Evolutionary conservation across 1,140 invertebrate genomes (phyloP).

Genomic region (Chionoecetes opilio): DNA sequence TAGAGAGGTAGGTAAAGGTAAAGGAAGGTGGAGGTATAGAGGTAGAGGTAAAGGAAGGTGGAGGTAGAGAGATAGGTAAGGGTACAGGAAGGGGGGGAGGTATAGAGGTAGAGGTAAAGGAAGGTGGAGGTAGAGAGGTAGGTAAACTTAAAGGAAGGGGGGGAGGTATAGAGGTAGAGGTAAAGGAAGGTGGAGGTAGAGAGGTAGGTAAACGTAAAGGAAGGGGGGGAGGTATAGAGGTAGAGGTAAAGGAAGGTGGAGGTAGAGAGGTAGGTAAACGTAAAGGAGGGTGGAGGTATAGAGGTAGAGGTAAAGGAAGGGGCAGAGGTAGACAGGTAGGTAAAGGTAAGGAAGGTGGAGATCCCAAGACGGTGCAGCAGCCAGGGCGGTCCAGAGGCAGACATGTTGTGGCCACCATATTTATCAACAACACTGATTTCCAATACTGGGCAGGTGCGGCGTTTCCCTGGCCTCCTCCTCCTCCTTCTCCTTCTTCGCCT

Average conservation of each 20-base stretch:
- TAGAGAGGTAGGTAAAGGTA: background rate
- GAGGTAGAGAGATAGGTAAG: too few relatives aligned
- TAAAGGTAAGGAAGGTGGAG: background rate
- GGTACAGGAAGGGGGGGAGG: background rate
- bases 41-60: background rate
- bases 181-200: background rate
- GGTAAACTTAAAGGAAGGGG: too few relatives aligned
- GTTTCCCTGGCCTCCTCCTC: slow-evolving; percentile 2
- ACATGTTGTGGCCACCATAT: slow-evolving; percentile 8
- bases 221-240: background rate
- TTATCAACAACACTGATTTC: slow-evolving; percentile 20
- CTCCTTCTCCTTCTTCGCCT: background rate
- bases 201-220: background rate
- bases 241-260: too few relatives aligned
- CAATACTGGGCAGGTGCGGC: background rate
- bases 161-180: background rate
- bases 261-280: background rate
- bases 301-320: background rate
- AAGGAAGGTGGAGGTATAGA: too few relatives aligned
- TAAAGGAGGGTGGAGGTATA: too few relatives aligned
- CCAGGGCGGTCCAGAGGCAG: background rate
- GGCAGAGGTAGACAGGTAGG: background rate
- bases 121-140: background rate
- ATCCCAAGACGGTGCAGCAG: background rate
- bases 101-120: too few relatives aligned